phyloP scores from a whole-genome alignment of 2,888 invertebrate species.

The Amaurobius ferox region DNA sequence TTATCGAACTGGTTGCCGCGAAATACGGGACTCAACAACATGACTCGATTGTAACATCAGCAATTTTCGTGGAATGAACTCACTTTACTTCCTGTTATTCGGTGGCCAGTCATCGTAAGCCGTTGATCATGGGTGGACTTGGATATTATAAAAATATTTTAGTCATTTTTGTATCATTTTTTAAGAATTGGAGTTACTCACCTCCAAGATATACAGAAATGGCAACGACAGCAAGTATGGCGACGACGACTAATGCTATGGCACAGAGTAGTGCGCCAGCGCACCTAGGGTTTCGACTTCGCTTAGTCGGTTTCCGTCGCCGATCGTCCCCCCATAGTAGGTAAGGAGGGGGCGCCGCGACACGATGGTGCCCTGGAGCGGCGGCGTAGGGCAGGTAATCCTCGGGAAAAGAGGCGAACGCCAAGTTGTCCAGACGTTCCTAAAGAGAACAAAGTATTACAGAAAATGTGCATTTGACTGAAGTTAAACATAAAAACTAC shows the following conservation, averaged over 20 bases:
- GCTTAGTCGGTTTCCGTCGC: neutral
- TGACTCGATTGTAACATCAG: too few relatives aligned
- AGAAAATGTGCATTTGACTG: too few relatives aligned
- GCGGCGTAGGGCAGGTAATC: constrained; percentile 73
- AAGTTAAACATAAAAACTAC: too few relatives aligned
- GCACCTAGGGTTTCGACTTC: constrained; percentile 23
- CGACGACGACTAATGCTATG: constrained; percentile 61
- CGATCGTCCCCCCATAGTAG: constrained; percentile 64
- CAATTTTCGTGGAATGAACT: too few relatives aligned
- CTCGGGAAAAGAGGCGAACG: constrained; percentile 73
- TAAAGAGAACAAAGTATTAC: neutral
- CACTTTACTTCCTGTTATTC: too few relatives aligned
- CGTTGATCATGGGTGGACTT: too few relatives aligned
- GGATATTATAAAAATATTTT: too few relatives aligned
- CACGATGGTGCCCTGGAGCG: constrained; percentile 28
- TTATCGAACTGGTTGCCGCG: too few relatives aligned
- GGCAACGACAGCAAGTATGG: constrained; percentile 67
- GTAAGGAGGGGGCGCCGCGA: constrained; percentile 36
- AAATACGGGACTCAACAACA: too few relatives aligned
- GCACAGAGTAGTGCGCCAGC: constrained; percentile 37
- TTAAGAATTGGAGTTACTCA: too few relatives aligned
- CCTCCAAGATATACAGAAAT: constrained; percentile 73
- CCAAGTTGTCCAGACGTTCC: constrained; percentile 72
- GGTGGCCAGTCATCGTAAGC: too few relatives aligned
- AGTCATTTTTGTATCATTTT: too few relatives aligned